Evolutionary conservation across 2,797 vertebrate species (phyloP).

Genomic region (Cetoscarus ocellatus): DNA sequence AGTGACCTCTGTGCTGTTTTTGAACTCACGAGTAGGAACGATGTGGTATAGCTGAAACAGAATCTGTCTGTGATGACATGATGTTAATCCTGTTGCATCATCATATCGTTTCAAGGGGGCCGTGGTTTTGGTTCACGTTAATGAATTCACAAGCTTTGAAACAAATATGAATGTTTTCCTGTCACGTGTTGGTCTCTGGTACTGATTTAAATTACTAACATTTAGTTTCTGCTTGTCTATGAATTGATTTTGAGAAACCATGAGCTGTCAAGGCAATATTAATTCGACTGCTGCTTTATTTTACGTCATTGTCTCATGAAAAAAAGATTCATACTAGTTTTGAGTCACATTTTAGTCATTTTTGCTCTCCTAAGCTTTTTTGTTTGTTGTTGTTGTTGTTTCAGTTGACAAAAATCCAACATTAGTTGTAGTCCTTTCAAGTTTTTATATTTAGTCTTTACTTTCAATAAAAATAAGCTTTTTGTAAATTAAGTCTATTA

Average conservation of each 20-base stretch:
- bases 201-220: conserved; percentile 3
- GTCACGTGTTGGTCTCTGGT: neutral
- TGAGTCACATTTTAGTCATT: too few species aligned
- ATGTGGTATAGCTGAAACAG: neutral
- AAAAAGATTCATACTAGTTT: too few species aligned
- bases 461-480: too few species aligned
- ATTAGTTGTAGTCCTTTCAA: too few species aligned
- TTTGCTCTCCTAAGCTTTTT: too few species aligned
- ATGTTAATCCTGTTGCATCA: conserved; percentile 23
- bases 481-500: too few species aligned
- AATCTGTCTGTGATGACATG: conserved; percentile 25
- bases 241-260: neutral
- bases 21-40: neutral
- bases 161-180: neutral
- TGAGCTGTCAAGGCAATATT: too few species aligned
- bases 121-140: conserved; percentile 16
- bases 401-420: too few species aligned
- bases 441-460: too few species aligned
- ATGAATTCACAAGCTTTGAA: conserved; percentile 12
- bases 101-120: neutral
- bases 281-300: too few species aligned
- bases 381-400: too few species aligned
- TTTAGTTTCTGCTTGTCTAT: neutral
- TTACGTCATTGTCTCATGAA: too few species aligned
- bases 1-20: neutral